Evolutionary conservation across 2,113 vertebrate genomes (phyloP).

Genomic region (Azemiops feae): DNA sequence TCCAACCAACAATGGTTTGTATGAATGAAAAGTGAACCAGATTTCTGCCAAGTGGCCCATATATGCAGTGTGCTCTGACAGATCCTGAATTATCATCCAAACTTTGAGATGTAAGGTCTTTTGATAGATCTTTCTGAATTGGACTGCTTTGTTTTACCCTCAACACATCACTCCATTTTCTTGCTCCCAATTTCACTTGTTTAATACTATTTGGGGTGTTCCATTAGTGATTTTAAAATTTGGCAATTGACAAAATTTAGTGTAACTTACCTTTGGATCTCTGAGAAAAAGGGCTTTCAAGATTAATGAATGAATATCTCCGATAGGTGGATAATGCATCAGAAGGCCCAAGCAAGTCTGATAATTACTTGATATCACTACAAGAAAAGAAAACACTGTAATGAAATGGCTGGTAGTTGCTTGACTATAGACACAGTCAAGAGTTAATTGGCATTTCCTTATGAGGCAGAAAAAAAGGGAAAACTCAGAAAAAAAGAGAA

Average conservation of each 20-base stretch:
- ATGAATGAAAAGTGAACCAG: neutral
- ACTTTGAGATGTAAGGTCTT: neutral
- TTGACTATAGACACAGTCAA: neutral
- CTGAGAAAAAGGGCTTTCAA: conserved; percentile 94
- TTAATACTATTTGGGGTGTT: neutral
- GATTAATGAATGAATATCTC: conserved; percentile 91
- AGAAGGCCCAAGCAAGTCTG: conserved; percentile 96
- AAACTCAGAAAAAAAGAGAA: neutral
- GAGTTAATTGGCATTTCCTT: neutral
- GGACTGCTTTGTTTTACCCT: neutral
- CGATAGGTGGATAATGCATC: conserved; percentile 95
- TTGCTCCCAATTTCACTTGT: conserved; percentile 16
- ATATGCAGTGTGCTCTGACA: neutral
- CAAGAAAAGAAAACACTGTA: conserved; percentile 31
- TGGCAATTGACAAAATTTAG: neutral
- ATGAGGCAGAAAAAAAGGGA: neutral
- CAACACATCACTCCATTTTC: conserved; percentile 1
- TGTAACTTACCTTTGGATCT: conserved; percentile 90
- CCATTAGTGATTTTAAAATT: neutral
- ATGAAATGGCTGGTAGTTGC: neutral
- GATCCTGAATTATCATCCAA: neutral
- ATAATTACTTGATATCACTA: conserved; percentile 98
- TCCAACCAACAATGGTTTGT: neutral
- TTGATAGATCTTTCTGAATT: neutral
- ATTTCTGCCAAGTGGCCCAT: neutral